Conservation (phyloP, 2,113 vertebrate species). For the Daboia siamensis region DNA sequence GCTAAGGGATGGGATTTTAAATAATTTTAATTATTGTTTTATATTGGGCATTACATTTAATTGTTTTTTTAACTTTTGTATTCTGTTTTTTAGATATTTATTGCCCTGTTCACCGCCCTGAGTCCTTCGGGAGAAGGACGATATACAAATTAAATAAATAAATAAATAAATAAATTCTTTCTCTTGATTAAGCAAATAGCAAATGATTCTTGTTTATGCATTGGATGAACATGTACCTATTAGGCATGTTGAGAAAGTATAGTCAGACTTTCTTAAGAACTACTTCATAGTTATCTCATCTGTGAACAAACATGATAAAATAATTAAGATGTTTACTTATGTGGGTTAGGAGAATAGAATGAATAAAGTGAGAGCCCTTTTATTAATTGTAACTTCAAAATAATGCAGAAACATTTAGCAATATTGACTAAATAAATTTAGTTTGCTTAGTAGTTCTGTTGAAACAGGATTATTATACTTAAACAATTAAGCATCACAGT, state of each 20-base stretch:
- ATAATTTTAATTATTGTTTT: no score
- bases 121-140: no score
- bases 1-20: no score
- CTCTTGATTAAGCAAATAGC: not conserved
- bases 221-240: not conserved
- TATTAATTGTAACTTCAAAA: not conserved
- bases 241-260: not conserved
- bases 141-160: no score
- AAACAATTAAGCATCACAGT: conserved; percentile 22
- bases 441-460: not conserved
- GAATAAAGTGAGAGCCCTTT: not conserved
- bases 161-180: no score
- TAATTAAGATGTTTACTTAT: not conserved
- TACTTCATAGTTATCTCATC: not conserved
- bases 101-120: no score
- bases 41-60: no score
- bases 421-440: not conserved
- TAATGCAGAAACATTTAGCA: not conserved
- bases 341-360: not conserved
- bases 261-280: not conserved
- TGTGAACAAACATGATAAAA: not conserved
- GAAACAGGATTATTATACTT: conserved; percentile 16
- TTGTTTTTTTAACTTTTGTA: no score
- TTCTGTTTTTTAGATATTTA: no score
- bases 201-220: not conserved